These are phyloP conservation scores for Pomacea canaliculata DNA, from an alignment of 2,888 invertebrate species.

Conservation along the genomic window DNA sequence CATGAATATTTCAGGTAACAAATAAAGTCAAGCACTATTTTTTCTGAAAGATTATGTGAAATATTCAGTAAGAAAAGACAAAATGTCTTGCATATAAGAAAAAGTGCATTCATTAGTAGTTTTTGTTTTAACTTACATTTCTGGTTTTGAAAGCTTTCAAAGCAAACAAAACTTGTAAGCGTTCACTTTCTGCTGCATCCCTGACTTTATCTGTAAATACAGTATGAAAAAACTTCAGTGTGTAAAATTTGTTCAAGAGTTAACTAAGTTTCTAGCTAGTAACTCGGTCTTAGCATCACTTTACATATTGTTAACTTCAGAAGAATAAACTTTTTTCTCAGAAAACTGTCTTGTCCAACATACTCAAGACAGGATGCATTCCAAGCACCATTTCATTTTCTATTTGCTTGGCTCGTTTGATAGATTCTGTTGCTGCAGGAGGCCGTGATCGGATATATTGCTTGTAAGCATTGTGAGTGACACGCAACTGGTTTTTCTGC, in stretches of 20 bases:
- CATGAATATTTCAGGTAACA: too few relatives aligned
- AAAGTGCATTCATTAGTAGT: not conserved
- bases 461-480: conserved; percentile 89
- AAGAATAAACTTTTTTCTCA: too few relatives aligned
- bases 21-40: too few relatives aligned
- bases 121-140: conserved; percentile 73
- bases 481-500: conserved; percentile 72
- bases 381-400: conserved; percentile 71
- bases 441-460: conserved; percentile 91
- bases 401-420: conserved; percentile 82
- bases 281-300: too few relatives aligned
- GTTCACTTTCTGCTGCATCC: conserved; percentile 69
- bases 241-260: too few relatives aligned
- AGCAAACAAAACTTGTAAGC: conserved; percentile 74
- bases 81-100: too few relatives aligned
- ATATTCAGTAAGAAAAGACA: too few relatives aligned
- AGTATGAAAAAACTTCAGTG: too few relatives aligned
- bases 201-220: conserved; percentile 11
- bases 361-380: conserved; percentile 77
- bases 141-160: conserved; percentile 84
- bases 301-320: too few relatives aligned
- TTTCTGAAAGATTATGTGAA: too few relatives aligned
- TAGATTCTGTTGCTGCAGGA: conserved; percentile 88
- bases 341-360: conserved; percentile 18
- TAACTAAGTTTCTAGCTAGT: too few relatives aligned